Conservation (phyloP, 1,140 invertebrate species). For the Drosophila kohkoa region DNA sequence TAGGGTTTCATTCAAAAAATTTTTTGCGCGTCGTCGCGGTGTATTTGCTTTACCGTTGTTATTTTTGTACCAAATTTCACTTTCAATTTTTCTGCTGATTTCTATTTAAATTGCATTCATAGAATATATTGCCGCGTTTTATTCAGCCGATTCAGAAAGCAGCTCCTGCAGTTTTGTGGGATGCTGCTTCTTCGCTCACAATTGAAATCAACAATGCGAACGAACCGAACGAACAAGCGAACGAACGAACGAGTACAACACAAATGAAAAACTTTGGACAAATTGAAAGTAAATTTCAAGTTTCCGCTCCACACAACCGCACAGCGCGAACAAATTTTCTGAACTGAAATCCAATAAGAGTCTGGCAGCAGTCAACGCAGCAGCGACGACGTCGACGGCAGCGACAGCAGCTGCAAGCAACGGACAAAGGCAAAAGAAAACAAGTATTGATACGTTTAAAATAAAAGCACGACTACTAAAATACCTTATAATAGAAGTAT, state of each 20-base stretch:
- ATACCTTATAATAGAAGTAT: constrained; percentile 8
- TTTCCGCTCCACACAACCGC: constrained; percentile 76
- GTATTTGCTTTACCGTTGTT: constrained; percentile 72
- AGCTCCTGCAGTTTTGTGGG: constrained; percentile 41
- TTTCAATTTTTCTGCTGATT: constrained; percentile 62
- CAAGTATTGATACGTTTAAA: constrained; percentile 3
- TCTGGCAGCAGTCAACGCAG: constrained; percentile 36
- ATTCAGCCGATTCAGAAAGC: constrained; percentile 32
- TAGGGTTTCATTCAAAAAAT: constrained; percentile 71
- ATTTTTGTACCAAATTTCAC: constrained; percentile 65
- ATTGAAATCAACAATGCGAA: constrained; percentile 62
- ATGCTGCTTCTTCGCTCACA: constrained; percentile 51
- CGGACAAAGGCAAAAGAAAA: constrained; percentile 50
- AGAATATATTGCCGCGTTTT: constrained; percentile 41
- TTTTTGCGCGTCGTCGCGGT: constrained; percentile 52
- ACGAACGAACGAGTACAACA: constrained; percentile 59
- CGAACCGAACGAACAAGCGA: constrained; percentile 47
- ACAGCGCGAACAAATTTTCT: constrained; percentile 68
- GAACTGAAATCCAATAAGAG: constrained; percentile 62
- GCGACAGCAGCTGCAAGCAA: constrained; percentile 60
- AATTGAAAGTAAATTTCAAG: constrained; percentile 65
- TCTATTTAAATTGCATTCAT: constrained; percentile 43
- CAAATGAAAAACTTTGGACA: constrained; percentile 61
- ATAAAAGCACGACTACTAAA: constrained; percentile 9
- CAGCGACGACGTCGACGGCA: constrained; percentile 47